Percentiles rank a stretch among this genome's conserved stretches.
Evolutionary conservation across 1,140 invertebrate species (phyloP).

Genomic region (Paraescarpia echinospica): DNA sequence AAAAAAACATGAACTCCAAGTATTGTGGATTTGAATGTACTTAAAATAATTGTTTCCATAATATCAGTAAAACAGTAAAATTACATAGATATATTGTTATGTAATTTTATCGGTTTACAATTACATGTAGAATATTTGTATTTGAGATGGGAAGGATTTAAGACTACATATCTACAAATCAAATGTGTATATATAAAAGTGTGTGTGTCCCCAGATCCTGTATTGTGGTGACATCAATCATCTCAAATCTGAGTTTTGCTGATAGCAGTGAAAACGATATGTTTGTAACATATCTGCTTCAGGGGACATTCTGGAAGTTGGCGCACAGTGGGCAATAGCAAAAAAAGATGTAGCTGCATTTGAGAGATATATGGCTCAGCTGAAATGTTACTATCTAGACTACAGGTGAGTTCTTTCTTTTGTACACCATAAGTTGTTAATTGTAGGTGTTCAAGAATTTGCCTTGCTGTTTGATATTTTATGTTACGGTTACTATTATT

Average conservation of each 20-base stretch:
- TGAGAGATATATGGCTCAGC: conserved; percentile 93
- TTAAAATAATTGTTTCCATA: too few species aligned
- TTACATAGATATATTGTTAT: too few species aligned
- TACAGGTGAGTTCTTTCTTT: conserved; percentile 66
- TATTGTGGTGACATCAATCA: too few species aligned
- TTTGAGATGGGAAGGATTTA: too few species aligned
- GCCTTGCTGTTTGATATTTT: background rate
- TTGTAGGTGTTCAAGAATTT: background rate
- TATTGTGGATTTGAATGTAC: too few species aligned
- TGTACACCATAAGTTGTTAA: background rate
- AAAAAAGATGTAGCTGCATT: conserved; percentile 90
- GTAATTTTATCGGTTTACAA: too few species aligned
- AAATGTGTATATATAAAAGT: background rate
- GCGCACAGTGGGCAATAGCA: conserved; percentile 91
- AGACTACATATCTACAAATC: too few species aligned
- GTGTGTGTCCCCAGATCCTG: background rate
- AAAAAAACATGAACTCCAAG: too few species aligned
- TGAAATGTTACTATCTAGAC: conserved; percentile 97
- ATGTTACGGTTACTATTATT: background rate
- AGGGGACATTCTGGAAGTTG: conserved; percentile 92
- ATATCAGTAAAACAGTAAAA: too few species aligned
- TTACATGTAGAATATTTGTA: too few species aligned
- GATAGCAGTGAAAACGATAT: too few species aligned
- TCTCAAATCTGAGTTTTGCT: too few species aligned
- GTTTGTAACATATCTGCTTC: background rate